phyloP scores from a whole-genome alignment of 1,140 invertebrate genomes.

The Drosophila lini region DNA sequence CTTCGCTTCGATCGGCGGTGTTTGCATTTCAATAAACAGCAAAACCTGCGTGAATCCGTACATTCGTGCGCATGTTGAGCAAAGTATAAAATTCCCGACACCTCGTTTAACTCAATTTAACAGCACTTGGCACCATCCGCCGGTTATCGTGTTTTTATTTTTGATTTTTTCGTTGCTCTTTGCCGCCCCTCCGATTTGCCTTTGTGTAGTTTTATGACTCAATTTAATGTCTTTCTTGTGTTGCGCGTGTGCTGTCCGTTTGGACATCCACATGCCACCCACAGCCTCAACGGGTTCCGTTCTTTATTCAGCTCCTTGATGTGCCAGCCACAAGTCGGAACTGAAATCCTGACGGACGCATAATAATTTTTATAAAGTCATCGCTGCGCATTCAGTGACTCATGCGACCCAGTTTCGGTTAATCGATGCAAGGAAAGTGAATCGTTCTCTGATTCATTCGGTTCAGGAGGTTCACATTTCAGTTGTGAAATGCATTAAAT shows the following conservation, averaged over 20 bases:
- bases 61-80: constrained; percentile 68
- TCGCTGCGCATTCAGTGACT: constrained; percentile 12
- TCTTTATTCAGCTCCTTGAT: constrained; percentile 24
- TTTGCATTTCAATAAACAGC: constrained; percentile 60
- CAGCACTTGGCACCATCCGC: constrained; percentile 65
- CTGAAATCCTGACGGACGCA: constrained; percentile 32
- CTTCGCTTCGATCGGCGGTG: constrained; percentile 69
- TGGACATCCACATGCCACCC: constrained; percentile 36
- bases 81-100: constrained; percentile 60
- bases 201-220: constrained; percentile 74
- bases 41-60: constrained; percentile 47
- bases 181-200: constrained; percentile 29
- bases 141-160: constrained; percentile 47
- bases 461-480: background rate
- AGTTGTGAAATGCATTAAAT: constrained; percentile 7
- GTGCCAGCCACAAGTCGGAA: constrained; percentile 33
- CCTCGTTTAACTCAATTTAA: constrained; percentile 73
- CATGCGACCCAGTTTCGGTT: constrained; percentile 33
- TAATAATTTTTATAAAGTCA: constrained; percentile 35
- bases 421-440: constrained; percentile 37
- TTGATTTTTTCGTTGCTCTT: background rate
- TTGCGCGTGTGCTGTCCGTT: constrained; percentile 69
- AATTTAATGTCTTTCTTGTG: constrained; percentile 76
- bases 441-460: constrained; percentile 30
- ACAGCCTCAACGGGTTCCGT: constrained; percentile 39